Conservation (phyloP, 2,797 vertebrate genomes). For the Semotilus atromaculatus region DNA sequence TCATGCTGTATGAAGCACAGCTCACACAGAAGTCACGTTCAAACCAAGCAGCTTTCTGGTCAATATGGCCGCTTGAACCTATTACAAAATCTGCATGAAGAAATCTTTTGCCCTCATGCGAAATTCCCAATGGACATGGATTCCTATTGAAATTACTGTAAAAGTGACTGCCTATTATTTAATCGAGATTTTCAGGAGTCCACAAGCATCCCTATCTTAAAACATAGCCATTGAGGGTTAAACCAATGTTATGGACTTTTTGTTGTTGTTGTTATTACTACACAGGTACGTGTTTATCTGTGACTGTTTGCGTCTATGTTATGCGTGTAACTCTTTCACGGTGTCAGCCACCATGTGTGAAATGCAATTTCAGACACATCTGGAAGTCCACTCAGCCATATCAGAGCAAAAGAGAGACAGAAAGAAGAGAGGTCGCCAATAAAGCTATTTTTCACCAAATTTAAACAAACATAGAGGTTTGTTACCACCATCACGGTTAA, state of each 20-base stretch:
- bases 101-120: neutral
- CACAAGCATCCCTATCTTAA: constrained; percentile 14
- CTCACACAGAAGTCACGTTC: neutral
- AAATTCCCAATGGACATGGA: neutral
- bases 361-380: constrained; percentile 56
- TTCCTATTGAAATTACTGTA: neutral
- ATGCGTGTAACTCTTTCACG: constrained; percentile 29
- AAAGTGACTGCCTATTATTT: neutral
- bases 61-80: neutral
- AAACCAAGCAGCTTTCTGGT: neutral
- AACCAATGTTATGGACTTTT: constrained; percentile 9
- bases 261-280: neutral
- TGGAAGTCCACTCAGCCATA: constrained; percentile 52
- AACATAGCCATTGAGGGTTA: neutral
- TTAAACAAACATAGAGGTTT: constrained; percentile 47
- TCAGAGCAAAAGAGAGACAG: constrained; percentile 34
- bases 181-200: neutral
- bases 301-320: constrained; percentile 32
- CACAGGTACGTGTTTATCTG: constrained; percentile 18
- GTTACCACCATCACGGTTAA: constrained; percentile 23
- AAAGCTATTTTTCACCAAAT: constrained; percentile 31
- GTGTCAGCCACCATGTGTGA: constrained; percentile 36
- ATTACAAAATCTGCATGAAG: no score
- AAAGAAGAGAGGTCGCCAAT: constrained; percentile 8
- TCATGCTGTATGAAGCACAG: neutral